Evolutionary conservation across 2,888 invertebrate genomes (phyloP), one percentile per base, ranked within the genome.

Genomic region (Leucophora obtusa): DNA sequence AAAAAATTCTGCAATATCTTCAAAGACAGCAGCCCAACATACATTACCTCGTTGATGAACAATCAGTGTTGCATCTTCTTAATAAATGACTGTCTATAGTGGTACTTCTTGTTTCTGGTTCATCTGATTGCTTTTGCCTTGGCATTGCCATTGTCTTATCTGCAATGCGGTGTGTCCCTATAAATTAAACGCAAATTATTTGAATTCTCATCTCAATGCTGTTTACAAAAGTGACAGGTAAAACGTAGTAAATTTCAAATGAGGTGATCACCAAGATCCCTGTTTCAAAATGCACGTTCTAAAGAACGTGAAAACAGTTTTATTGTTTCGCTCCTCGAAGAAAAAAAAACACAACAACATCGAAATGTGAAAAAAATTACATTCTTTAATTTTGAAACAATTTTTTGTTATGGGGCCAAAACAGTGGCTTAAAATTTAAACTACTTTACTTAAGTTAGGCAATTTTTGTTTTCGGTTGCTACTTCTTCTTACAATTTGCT

Each of bases 181-280:
- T 87, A 88, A 87, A 87, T 87, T 88, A 88, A 87, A 87, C 85
- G 86, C 78, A 87, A 87, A 86, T 86, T 86, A 88, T 87, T 87
- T 88, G 86, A 86, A 88, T 87, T 87, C 88, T 73, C 79, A 69
- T 82, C 77, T 54, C 33, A 54, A 21, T 54, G 54, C n/a, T 69
- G 54, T 56, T 28, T 73, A 43, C 68, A 70, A 81, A 28, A 74
- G 77, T 77, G 77, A 77, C 81, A 81, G 81, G 65, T 77, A 77
- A 77, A 77, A 65, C 56, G 53, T 71, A 58, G 68, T 68, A 65
- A 78, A 75, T 75, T 78, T 72, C 53, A 72, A 79, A 79, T 76
- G 15, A 50, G 69, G 28, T 70, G 14, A 14, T 38, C 38, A 11
- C 14, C n/a, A 38, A 38, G 38, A 38, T 14, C 21, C 47, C 17